Conservation (phyloP, 1,140 invertebrate genomes). For the Diuraphis noxia region DNA sequence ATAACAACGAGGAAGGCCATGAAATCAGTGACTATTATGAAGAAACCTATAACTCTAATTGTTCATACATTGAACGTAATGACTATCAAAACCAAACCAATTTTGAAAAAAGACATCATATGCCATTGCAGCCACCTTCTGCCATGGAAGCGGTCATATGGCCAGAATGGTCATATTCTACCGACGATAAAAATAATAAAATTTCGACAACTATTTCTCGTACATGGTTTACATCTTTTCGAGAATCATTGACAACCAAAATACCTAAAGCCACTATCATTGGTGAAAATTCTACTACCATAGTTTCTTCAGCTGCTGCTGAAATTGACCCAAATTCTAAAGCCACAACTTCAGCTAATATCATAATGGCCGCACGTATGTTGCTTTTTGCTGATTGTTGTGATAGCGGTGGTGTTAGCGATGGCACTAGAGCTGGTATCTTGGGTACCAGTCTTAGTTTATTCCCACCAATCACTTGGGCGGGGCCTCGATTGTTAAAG, state of each 20-base stretch:
- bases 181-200: neutral
- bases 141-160: conserved; percentile 33
- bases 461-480: conserved; percentile 63
- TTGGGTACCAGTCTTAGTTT: neutral
- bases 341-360: neutral
- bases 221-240: conserved; percentile 16
- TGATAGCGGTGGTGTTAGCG: neutral
- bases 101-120: neutral
- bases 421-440: neutral
- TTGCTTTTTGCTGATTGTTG: neutral
- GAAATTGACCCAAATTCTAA: neutral
- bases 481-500: conserved; percentile 77
- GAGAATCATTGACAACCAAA: neutral
- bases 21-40: neutral
- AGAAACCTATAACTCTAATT: neutral
- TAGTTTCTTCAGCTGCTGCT: neutral
- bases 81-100: neutral
- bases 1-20: neutral
- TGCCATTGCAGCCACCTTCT: neutral
- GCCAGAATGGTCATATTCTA: conserved; percentile 8
- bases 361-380: neutral
- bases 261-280: neutral
- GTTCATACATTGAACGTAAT: neutral
- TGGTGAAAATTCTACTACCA: neutral
- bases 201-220: conserved; percentile 2